phyloP scores from a whole-genome alignment of 2,113 vertebrate species.

The Cheilinus undulatus region DNA sequence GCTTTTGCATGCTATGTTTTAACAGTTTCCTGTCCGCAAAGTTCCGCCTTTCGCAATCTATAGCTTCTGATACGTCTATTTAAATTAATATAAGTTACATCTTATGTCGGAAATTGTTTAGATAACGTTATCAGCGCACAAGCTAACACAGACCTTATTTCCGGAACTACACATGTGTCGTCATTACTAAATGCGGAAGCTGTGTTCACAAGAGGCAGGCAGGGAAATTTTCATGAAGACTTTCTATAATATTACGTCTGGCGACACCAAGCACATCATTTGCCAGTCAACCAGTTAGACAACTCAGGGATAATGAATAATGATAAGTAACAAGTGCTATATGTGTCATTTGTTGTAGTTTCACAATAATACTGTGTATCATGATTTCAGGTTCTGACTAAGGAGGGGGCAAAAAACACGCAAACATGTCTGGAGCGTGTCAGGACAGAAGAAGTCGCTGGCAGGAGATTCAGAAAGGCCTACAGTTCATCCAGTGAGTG shows the following conservation, averaged over 20 bases:
- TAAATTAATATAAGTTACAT: accelerated
- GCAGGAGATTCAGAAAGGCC: constrained; percentile 93
- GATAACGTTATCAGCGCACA: not conserved
- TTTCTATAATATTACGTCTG: not conserved
- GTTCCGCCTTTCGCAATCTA: not conserved
- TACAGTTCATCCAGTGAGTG: constrained; percentile 97
- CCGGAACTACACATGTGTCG: constrained; percentile 51
- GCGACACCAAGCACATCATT: not conserved
- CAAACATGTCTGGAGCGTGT: constrained; percentile 91
- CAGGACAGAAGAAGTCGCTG: constrained; percentile 92
- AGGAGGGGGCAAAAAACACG: constrained; percentile 75
- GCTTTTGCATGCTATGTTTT: not conserved
- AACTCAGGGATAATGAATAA: not conserved
- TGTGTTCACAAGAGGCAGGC: not conserved
- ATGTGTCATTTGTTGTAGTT: not conserved
- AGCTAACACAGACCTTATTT: constrained; percentile 3
- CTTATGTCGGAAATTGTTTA: not conserved
- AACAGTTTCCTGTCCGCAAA: not conserved
- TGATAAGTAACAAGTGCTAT: not conserved
- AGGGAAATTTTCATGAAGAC: not conserved
- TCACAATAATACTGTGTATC: not conserved
- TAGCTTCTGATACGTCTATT: not conserved
- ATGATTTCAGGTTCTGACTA: constrained; percentile 80
- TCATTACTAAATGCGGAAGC: constrained; percentile 61
- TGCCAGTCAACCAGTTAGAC: not conserved